These are phyloP conservation scores for Diorhabda carinulata DNA, from an alignment of 1,140 invertebrate species.

Conservation along the genomic window DNA sequence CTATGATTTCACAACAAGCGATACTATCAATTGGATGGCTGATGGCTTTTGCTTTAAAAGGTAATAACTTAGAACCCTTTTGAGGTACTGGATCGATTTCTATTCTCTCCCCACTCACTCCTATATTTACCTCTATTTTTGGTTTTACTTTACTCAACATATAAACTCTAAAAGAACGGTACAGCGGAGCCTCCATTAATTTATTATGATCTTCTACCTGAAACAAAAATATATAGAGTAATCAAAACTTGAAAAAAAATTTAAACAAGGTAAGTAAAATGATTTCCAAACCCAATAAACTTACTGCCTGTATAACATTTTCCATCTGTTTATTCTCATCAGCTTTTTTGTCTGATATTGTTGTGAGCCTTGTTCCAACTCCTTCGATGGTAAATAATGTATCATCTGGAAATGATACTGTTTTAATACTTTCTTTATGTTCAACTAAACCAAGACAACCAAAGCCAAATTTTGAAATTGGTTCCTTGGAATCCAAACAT, in stretches of 20 bases:
- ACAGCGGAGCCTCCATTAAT: conserved; percentile 76
- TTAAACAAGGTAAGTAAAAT: background rate
- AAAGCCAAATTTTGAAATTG: conserved; percentile 90
- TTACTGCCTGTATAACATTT: conserved; percentile 19
- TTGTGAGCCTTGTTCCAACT: conserved; percentile 13
- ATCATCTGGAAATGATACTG: conserved; percentile 25
- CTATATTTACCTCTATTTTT: conserved; percentile 74
- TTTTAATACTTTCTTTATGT: conserved; percentile 29
- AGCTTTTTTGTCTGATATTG: conserved; percentile 26
- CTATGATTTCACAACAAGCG: conserved; percentile 78
- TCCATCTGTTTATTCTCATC: conserved; percentile 37
- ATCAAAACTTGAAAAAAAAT: background rate
- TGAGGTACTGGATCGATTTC: conserved; percentile 81
- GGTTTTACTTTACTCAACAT: conserved; percentile 75
- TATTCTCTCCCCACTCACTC: conserved; percentile 85
- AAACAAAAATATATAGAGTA: background rate
- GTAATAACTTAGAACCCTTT: conserved; percentile 67
- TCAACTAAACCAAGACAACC: conserved; percentile 61
- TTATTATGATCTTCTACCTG: conserved; percentile 64
- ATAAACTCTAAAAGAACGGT: conserved; percentile 77
- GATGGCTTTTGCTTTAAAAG: conserved; percentile 64
- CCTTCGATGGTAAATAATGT: conserved; percentile 14
- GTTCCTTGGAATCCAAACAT: conserved; percentile 80
- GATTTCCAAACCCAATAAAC: conserved; percentile 4
- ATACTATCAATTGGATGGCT: conserved; percentile 80